Percentiles rank a stretch among this genome's conserved stretches.
Evolutionary conservation across 2,888 invertebrate genomes (phyloP).

Genomic region (Aporophyla nigra): DNA sequence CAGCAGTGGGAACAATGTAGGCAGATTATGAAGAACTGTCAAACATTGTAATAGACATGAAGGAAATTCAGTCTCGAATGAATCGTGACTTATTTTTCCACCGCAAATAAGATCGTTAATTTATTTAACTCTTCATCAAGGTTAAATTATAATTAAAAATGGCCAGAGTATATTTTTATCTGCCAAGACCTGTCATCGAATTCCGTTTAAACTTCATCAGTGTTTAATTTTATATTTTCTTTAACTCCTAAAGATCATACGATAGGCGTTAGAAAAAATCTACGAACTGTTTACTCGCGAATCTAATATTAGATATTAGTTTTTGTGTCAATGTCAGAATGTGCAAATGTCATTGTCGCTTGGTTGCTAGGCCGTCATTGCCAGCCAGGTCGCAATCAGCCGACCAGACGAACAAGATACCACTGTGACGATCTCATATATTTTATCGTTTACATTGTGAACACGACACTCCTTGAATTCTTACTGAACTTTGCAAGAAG

Average conservation of each 20-base stretch:
- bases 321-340: constrained; percentile 60
- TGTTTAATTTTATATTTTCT: constrained; percentile 16
- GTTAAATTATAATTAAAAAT: constrained; percentile 33
- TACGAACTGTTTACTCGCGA: constrained; percentile 43
- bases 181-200: constrained; percentile 27
- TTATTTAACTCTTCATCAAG: constrained; percentile 26
- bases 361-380: constrained; percentile 37
- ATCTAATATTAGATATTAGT: constrained; percentile 50
- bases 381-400: constrained; percentile 12
- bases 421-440: no score
- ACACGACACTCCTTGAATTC: no score
- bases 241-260: not conserved
- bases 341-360: constrained; percentile 59
- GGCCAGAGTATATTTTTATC: constrained; percentile 25
- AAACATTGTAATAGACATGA: not conserved
- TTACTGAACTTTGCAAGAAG: no score
- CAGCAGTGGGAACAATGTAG: no score
- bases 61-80: no score
- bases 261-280: constrained; percentile 6
- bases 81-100: not conserved
- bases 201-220: not conserved
- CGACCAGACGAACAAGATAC: not conserved
- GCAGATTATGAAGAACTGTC: not conserved
- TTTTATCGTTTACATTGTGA: no score
- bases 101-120: not conserved